Evolutionary conservation across 35 echinoderm and acorn worm genomes (phyloP), one percentile per base, ranked within the genome.

Genomic region (Amphiura filiformis): DNA sequence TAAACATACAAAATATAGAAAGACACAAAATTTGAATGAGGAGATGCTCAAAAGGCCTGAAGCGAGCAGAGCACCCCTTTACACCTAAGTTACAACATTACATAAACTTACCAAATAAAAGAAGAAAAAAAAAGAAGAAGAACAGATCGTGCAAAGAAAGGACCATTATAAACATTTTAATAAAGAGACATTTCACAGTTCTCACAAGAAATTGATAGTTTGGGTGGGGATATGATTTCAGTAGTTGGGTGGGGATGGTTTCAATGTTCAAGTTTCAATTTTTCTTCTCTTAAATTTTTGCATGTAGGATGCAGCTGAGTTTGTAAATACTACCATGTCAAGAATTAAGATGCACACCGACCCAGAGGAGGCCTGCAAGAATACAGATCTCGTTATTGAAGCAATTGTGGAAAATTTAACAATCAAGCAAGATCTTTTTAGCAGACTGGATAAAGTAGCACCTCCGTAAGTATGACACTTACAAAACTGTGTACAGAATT

Each of bases 371-470:
- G 77, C 92, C 0, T 92, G 94, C 39, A 86, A 81, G 15, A 84
- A 89, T 20, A 70, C 96, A 5, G 96, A 98, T 77, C 57, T 98
- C 0, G 96, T 98, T 0, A 92, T 98, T 18, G 96, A 98, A 83
- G 96, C 96, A 20, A 98, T 98, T 41, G 39, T 98, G 11, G 96
- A 98, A 90, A 98, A 98, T 75, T 79, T 98, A 32, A 80, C 87
- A 22, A 90, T 98, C 30, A 98, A 98, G 76, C 86, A 90, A 76
- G 89, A 98, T 1, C 89, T 98, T 26, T 94, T 98, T 75, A 75
- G 47, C 41, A 91, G 70, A 78, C 79, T 98, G 14, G 96, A 98
- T 80, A 98, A 98, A 88, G 90, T 61, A 36, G 96, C 96, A 35
- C 87, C 89, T 87, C 44, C 82, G 96, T 98, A 90, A 92, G 91